These are phyloP conservation scores for Phymastichus coffea DNA, from an alignment of 1,140 invertebrate genomes.

Conservation along the genomic window DNA sequence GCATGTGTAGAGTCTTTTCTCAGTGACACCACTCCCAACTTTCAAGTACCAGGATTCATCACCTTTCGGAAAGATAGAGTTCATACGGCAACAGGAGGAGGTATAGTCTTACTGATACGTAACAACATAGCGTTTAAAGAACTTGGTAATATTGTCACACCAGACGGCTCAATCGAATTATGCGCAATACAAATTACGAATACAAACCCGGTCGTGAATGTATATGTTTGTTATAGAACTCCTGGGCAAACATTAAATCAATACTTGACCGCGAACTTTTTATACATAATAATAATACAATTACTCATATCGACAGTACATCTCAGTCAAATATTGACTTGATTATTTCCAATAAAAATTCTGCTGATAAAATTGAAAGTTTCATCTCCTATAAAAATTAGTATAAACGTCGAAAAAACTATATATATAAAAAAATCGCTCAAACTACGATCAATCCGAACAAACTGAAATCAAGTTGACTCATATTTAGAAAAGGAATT, in stretches of 20 bases:
- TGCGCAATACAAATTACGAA: slow-evolving; percentile 13
- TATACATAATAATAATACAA: too few species aligned
- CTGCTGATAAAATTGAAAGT: too few species aligned
- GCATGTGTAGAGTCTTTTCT: too few species aligned
- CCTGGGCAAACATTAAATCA: neutral
- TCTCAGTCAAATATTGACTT: too few species aligned
- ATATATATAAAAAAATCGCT: neutral
- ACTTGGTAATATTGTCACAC: neutral
- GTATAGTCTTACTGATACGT: neutral
- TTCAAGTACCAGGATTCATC: neutral
- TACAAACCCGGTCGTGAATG: neutral
- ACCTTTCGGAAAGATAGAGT: neutral
- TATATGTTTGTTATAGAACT: slow-evolving; percentile 1
- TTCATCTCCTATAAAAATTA: slow-evolving; percentile 38
- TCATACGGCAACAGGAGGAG: neutral
- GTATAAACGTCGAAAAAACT: neutral
- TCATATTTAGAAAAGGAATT: neutral
- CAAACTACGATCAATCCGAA: neutral
- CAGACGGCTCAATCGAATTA: neutral
- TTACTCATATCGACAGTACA: too few species aligned
- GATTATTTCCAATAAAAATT: too few species aligned
- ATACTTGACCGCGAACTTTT: neutral
- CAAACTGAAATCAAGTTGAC: neutral
- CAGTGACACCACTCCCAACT: neutral
- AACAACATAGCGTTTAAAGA: neutral